A percentile compares a stretch with the other conserved stretches of the same genome.
phyloP scores from a whole-genome alignment of 2,113 vertebrate species.

The Arizona elegans region DNA sequence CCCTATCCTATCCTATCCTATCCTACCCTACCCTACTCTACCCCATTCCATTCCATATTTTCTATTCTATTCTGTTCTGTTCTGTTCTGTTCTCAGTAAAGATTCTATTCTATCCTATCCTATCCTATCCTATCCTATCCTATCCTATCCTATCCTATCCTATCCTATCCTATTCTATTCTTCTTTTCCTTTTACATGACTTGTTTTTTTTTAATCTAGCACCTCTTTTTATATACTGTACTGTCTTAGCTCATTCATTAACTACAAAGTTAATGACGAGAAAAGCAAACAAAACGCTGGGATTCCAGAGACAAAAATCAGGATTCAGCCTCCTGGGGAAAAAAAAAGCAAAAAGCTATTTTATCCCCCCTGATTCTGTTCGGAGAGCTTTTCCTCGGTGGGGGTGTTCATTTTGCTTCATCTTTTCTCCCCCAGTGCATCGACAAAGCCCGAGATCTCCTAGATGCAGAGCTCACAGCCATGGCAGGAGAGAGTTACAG shows the following conservation, averaged over 20 bases:
- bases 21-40: too few relatives aligned
- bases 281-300: neutral
- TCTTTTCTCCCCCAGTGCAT: slow-evolving; percentile 80
- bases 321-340: neutral
- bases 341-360: neutral
- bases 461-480: slow-evolving; percentile 94
- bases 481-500: slow-evolving; percentile 99
- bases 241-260: neutral
- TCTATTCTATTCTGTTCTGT: too few relatives aligned
- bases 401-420: neutral
- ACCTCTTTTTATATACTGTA: neutral
- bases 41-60: too few relatives aligned
- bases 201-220: neutral
- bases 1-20: too few relatives aligned
- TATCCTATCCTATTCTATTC: too few relatives aligned
- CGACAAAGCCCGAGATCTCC: slow-evolving; percentile 96
- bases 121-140: too few relatives aligned
- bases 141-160: too few relatives aligned
- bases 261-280: neutral
- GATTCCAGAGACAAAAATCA: neutral
- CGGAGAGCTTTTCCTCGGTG: neutral
- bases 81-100: too few relatives aligned
- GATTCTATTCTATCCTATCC: too few relatives aligned
- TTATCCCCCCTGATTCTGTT: neutral
- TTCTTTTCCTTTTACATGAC: neutral